A percentile compares a stretch with the other conserved stretches of the same genome.
Evolutionary conservation across 2,113 vertebrate genomes (phyloP).

Genomic region (Rhombomys opimus): DNA sequence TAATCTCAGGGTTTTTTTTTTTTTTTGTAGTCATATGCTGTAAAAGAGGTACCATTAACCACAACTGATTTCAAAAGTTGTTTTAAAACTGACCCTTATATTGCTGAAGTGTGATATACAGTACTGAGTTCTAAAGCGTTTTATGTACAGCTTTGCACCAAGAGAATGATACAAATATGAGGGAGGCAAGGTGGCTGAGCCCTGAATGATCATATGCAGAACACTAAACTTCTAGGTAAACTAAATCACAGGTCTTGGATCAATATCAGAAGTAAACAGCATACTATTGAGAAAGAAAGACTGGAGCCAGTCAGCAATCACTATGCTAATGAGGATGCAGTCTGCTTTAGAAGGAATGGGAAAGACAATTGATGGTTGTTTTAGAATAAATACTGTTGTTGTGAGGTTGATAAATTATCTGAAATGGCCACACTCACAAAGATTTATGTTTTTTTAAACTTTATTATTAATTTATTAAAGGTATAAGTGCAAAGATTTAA

Average conservation of each 20-base stretch:
- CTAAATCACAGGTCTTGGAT: not conserved
- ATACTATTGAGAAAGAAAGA: not conserved
- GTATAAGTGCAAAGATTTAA: not conserved
- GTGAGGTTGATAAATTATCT: not conserved
- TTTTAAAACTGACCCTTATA: not conserved
- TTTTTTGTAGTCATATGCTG: not conserved
- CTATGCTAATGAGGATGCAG: not conserved
- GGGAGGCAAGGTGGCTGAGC: not conserved
- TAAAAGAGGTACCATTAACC: not conserved
- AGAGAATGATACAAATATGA: not conserved
- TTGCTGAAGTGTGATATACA: not conserved
- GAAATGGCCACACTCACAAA: not conserved
- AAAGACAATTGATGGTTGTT: not conserved
- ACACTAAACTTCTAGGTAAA: not conserved
- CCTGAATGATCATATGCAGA: not conserved
- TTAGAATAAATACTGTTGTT: not conserved
- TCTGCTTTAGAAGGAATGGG: not conserved
- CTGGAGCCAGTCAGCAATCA: not conserved
- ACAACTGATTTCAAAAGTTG: not conserved
- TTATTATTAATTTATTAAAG: constrained; percentile 38
- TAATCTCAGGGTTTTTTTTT: not conserved
- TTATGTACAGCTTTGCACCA: not conserved
- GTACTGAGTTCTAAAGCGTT: not conserved
- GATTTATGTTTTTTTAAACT: not conserved
- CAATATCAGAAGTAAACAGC: not conserved